Base-by-base conservation (phyloP, 1,140 invertebrate species). In the Parasteatoda tepidariorum region DNA sequence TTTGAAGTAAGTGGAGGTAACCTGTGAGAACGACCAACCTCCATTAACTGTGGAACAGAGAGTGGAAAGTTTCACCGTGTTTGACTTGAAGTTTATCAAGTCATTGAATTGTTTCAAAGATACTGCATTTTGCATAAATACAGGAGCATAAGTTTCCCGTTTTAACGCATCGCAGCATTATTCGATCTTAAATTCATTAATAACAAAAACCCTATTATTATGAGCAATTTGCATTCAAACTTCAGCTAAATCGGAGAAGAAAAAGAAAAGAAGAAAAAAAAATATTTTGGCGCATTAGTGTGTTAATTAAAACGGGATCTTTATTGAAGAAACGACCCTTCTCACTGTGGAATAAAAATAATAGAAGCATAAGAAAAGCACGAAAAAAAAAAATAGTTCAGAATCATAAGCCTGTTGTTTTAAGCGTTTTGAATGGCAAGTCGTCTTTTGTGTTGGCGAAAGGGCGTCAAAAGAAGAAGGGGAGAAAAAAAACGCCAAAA, bases 141-240 rank as follows among this genome's bases (percentile, higher is more conserved):
- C n/a, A n/a, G 38, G 24, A 24, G 22, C 22, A 68, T 68, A 68
- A 33, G 38, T 41, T 68, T 38, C 41, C 18, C n/a, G 41, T 31
- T 54, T 55, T 57, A 31, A 11, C 41, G 15, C 38, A 9, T 6
- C 18, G 48, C 22, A 26, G 41, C 18, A 33, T 31, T 55, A 55
- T 71, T 57, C 26, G 26, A n/a, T 24, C 28, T 2, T 4, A 26
- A 41, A 31, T 54, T 26, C 48, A 57, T 57, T 71, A 38, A 71
- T 30, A 38, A 18, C 48, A 28, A 7, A 7, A 41, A 13, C 48
- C 57, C 48, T 71, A 71, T 71, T 71, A 71, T 71, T 31, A 71
- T 57, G 68, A 41, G 41, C 68, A 57, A 71, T 71, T 71, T 71
- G 68, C 68, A 71, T 71, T 71, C 68, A 71, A 71, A 71, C 68